phyloP scores from a whole-genome alignment of 2,888 invertebrate species.

The Agrilus mali region DNA sequence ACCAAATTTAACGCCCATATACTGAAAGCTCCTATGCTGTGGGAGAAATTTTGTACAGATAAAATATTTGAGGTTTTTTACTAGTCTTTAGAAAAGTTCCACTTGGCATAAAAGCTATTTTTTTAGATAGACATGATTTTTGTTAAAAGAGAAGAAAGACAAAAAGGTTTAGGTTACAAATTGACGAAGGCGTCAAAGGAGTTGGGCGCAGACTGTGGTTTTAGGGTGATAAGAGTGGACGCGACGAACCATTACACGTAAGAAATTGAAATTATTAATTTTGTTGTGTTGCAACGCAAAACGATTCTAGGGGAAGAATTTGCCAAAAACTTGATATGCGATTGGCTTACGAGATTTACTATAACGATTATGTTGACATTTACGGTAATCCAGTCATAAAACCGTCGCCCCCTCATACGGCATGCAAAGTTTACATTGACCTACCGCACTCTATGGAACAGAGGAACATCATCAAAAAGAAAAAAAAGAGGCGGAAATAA shows the following conservation, averaged over 20 bases:
- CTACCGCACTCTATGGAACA: slow-evolving; percentile 10
- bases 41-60: slow-evolving; percentile 31
- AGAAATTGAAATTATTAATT: slow-evolving; percentile 18
- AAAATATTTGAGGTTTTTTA: slow-evolving; percentile 45
- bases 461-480: too few relatives aligned
- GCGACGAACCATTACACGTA: slow-evolving; percentile 38
- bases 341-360: slow-evolving; percentile 37
- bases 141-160: slow-evolving; percentile 35
- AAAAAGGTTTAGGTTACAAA: slow-evolving; percentile 36
- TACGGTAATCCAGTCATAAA: slow-evolving; percentile 38
- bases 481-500: neutral
- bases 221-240: slow-evolving; percentile 36
- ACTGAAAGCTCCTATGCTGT: slow-evolving; percentile 35
- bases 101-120: neutral
- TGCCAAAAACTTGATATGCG: slow-evolving; percentile 40
- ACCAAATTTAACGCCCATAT: slow-evolving; percentile 42
- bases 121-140: slow-evolving; percentile 38
- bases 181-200: slow-evolving; percentile 31
- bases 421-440: slow-evolving; percentile 35
- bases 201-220: slow-evolving; percentile 36
- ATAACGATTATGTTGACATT: slow-evolving; percentile 38
- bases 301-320: slow-evolving; percentile 32
- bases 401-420: slow-evolving; percentile 38
- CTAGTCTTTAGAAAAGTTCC: neutral
- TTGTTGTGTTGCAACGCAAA: neutral